Conservation (phyloP, 2,888 invertebrate species). For the Thera obeliscata region DNA sequence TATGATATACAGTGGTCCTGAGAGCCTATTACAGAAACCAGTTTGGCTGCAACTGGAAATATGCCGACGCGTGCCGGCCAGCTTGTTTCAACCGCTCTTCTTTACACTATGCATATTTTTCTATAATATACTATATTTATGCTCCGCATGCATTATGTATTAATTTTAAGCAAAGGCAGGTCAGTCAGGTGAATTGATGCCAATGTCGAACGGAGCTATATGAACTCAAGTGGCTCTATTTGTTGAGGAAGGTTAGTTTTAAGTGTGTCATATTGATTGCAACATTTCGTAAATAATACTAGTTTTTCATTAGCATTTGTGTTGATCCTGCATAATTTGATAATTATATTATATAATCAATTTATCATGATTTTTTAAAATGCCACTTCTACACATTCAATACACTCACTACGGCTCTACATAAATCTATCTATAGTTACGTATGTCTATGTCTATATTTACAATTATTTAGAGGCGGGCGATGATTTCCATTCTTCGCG, state of each 20-base stretch:
- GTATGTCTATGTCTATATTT: conserved; percentile 27
- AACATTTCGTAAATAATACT: conserved; percentile 3
- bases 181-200: conserved; percentile 16
- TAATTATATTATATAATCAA: conserved; percentile 10
- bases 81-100: conserved; percentile 65
- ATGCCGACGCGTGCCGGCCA: conserved; percentile 75
- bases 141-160: conserved; percentile 33
- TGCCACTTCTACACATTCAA: conserved; percentile 5
- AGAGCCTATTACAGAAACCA: conserved; percentile 67
- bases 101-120: conserved; percentile 65
- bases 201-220: conserved; percentile 23
- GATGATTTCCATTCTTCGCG: conserved; percentile 67
- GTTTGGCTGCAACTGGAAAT: conserved; percentile 73
- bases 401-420: neutral
- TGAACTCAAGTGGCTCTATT: conserved; percentile 23
- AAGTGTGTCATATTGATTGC: conserved; percentile 4
- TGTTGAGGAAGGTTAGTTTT: conserved; percentile 31
- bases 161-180: conserved; percentile 17
- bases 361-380: conserved; percentile 17
- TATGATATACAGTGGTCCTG: conserved; percentile 13
- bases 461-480: conserved; percentile 55
- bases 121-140: conserved; percentile 34
- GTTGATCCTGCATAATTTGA: neutral
- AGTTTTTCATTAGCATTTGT: neutral
- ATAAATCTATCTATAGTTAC: conserved; percentile 12